These are phyloP conservation scores for Lepidocolaptes lacrymiger DNA, from an alignment of 2,797 vertebrate genomes.

Conservation along the genomic window DNA sequence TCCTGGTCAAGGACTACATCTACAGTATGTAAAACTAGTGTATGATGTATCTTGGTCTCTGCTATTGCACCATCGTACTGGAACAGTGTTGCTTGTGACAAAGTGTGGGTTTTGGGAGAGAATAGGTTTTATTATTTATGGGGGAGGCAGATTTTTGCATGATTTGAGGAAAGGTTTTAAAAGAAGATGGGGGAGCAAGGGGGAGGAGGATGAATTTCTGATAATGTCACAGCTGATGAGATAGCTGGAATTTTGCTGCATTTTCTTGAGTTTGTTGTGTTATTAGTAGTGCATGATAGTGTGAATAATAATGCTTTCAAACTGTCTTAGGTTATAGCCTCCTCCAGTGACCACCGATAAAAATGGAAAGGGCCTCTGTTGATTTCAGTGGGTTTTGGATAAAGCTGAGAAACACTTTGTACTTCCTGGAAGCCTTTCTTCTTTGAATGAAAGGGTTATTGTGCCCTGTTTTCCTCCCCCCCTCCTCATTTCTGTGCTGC, in stretches of 20 bases:
- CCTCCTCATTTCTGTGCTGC: constrained; percentile 15
- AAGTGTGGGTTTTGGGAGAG: not conserved
- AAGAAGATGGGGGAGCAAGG: not conserved
- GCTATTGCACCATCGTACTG: not conserved
- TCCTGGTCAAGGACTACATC: not conserved
- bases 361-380: not conserved
- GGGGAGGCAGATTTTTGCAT: not conserved
- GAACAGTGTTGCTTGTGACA: not conserved
- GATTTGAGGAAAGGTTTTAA: not conserved
- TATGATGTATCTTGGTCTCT: not conserved
- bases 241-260: not conserved
- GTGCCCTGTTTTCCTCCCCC: not conserved
- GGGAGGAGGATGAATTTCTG: not conserved
- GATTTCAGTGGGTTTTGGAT: constrained; percentile 5
- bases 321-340: not conserved
- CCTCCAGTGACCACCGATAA: not conserved
- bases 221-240: not conserved
- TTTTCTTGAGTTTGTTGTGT: constrained; percentile 36
- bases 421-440: constrained; percentile 36
- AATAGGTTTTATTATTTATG: not conserved
- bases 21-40: accelerated
- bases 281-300: not conserved
- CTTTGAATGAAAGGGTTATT: constrained; percentile 53
- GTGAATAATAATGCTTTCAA: not conserved
- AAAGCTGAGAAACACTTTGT: constrained; percentile 5